phyloP scores from a whole-genome alignment of 2,113 vertebrate genomes.

The Gavia stellata region DNA sequence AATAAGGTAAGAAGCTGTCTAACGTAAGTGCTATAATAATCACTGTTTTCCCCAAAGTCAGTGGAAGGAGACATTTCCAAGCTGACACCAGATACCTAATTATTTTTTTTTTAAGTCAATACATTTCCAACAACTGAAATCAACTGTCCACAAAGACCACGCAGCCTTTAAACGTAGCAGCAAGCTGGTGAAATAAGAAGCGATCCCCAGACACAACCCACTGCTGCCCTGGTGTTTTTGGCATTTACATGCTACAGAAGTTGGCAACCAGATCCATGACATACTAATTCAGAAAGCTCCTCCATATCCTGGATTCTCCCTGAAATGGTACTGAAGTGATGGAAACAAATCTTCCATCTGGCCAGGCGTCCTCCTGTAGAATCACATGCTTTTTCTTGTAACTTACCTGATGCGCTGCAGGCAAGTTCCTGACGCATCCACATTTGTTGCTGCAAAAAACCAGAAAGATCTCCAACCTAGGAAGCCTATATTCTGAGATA shows the following conservation, averaged over 20 bases:
- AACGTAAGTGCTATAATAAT: background rate
- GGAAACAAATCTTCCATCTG: background rate
- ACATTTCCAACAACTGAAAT: background rate
- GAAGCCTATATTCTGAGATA: background rate
- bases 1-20: background rate
- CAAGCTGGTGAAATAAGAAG: background rate
- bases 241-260: background rate
- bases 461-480: background rate
- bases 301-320: background rate
- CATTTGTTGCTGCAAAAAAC: background rate
- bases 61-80: background rate
- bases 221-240: background rate
- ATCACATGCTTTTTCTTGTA: background rate
- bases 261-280: background rate
- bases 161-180: background rate
- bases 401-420: background rate
- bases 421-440: background rate
- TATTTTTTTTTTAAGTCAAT: background rate
- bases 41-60: background rate
- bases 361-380: background rate
- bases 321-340: background rate
- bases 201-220: background rate
- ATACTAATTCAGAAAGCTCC: background rate
- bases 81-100: background rate
- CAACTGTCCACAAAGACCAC: background rate